Base-by-base conservation (phyloP, 2,888 invertebrate genomes). In the Leptinotarsa peninsularis region DNA sequence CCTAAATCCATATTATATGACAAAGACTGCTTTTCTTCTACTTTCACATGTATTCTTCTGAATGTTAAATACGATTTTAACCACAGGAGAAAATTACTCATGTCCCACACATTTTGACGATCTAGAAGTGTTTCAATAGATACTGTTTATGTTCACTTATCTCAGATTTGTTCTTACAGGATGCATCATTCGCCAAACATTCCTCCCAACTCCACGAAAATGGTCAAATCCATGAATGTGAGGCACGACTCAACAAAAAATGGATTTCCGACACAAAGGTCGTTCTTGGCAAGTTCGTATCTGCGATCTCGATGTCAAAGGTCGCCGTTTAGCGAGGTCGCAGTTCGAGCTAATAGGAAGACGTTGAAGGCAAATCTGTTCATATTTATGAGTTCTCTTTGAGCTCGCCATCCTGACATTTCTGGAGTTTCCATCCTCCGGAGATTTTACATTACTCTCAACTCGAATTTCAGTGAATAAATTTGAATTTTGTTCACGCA, bases 381-480 rank as follows among this genome's bases (percentile, higher is more conserved):
- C 74, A 52, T 76, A 76, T 76, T 76, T 76, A 76, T 74, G 76
- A 76, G 76, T 58, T 73, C 66, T 60, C 74, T 76, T 76, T 76
- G 74, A 74, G 73, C 73, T 21, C 43, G 66, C 67, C 49, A 71
- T 72, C 67, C 72, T 50, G 52, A 66, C 66, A 71, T 18, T n/a
- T 63, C 49, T 58, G 43, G 58, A 67, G 27, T 67, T 75, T 69
- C 66, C 58, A 72, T 72, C 63, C 68, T 43, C 56, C 14, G 18
- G 49, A 75, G 75, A 69, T 75, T 72, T 75, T 66, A 69, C 67
- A 75, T 68, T 69, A 72, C 72, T 72, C 75, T 72, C 49, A 43
- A 43, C 63, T 63, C n/a, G 27, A 63, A 43, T 63, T 43, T n/a
- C 63, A 17, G 43, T 63, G 63, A 63, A 63, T 63, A 63, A 7